Evolutionary conservation across 2,797 vertebrate species (phyloP).

Genomic region (Urophycis tenuis): DNA sequence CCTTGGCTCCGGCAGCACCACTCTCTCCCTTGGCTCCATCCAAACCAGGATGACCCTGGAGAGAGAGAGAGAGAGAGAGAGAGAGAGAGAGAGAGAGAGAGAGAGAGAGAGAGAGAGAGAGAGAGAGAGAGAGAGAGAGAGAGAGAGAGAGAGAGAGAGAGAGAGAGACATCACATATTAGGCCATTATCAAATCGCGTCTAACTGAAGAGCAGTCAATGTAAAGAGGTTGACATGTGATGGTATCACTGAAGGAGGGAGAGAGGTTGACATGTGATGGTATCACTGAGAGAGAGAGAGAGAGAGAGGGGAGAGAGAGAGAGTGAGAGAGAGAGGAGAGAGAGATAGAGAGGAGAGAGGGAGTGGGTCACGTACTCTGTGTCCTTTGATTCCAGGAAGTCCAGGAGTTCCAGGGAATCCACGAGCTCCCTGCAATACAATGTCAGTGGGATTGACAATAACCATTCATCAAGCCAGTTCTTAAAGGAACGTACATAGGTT

Average conservation of each 20-base stretch:
- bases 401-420: constrained; percentile 94
- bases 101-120: constrained; percentile 11
- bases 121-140: constrained; percentile 16
- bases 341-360: background rate
- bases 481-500: background rate
- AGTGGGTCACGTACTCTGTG: constrained; percentile 80
- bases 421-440: constrained; percentile 80
- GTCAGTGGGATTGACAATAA: background rate
- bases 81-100: constrained; percentile 2
- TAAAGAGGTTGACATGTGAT: background rate
- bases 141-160: background rate
- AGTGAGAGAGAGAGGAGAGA: too few species aligned
- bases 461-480: background rate
- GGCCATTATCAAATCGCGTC: background rate
- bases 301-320: too few species aligned
- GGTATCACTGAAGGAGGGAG: background rate
- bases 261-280: background rate
- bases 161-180: constrained; percentile 10
- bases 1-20: constrained; percentile 89
- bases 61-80: constrained; percentile 26
- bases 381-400: constrained; percentile 95
- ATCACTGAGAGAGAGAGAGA: background rate
- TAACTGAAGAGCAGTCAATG: background rate
- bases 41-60: constrained; percentile 88
- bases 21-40: constrained; percentile 89